phyloP scores from a whole-genome alignment of 2,888 invertebrate genomes.

The Eueremaeus valkanovi region DNA sequence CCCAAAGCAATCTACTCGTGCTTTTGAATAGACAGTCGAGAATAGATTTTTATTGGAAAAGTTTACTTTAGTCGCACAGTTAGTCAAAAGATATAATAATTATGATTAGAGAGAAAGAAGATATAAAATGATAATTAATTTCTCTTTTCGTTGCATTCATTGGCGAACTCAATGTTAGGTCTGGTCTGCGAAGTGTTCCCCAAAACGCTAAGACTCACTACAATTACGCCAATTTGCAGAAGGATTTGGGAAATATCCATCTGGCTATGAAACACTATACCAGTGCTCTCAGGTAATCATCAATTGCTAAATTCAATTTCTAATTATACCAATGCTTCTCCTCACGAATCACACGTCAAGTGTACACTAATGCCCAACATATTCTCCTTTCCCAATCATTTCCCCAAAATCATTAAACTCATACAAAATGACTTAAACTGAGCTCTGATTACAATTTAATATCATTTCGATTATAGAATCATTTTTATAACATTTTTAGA shows the following conservation, averaged over 20 bases:
- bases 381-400: no score
- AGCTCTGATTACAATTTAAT: no score
- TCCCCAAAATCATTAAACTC: no score
- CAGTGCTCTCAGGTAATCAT: constrained; percentile 63
- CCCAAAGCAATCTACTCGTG: neutral
- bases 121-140: neutral
- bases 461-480: no score
- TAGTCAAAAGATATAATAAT: neutral
- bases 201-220: constrained; percentile 87
- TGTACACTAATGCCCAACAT: no score
- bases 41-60: no score
- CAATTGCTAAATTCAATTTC: no score
- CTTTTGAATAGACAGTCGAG: no score
- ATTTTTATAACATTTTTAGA: no score
- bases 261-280: constrained; percentile 72
- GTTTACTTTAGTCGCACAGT: neutral
- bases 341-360: no score
- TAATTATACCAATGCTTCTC: no score
- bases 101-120: neutral
- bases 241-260: constrained; percentile 68
- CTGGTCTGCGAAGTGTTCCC: constrained; percentile 71
- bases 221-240: constrained; percentile 79
- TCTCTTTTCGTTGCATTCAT: neutral
- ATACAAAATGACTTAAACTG: no score
- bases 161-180: constrained; percentile 64